A percentile compares a stretch with the other conserved stretches of the same genome.
Evolutionary conservation across 2,113 vertebrate species (phyloP).

Genomic region (Perca schrenkii): DNA sequence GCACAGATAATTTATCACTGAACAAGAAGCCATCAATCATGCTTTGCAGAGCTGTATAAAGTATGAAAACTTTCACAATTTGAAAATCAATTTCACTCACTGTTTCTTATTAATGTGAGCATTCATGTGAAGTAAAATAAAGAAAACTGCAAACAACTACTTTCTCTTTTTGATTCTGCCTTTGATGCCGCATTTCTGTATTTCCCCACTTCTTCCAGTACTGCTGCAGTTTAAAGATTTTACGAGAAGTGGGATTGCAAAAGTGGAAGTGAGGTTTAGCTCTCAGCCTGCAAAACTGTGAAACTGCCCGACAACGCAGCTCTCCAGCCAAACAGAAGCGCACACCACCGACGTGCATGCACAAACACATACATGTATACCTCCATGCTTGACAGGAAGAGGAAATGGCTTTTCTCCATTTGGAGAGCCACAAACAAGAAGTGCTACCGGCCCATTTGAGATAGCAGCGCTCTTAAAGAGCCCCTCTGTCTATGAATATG

Average conservation of each 20-base stretch:
- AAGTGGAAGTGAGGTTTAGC: conserved; percentile 65
- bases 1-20: conserved; percentile 42
- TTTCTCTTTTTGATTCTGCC: conserved; percentile 12
- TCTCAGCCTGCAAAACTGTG: conserved; percentile 54
- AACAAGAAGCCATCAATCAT: conserved; percentile 50
- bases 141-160: conserved; percentile 6
- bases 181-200: conserved; percentile 30
- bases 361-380: conserved; percentile 53
- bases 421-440: conserved; percentile 81
- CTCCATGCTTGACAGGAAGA: conserved; percentile 78
- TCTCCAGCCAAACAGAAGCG: conserved; percentile 54
- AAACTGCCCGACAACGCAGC: conserved; percentile 60
- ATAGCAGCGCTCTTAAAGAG: conserved; percentile 75
- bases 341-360: conserved; percentile 33
- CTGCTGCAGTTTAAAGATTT: conserved; percentile 42
- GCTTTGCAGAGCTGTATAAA: conserved; percentile 21
- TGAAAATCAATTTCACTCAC: conserved; percentile 16
- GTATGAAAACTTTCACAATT: conserved; percentile 17
- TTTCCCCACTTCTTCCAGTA: conserved; percentile 15
- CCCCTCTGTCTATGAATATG: conserved; percentile 82
- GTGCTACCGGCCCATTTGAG: conserved; percentile 77
- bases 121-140: not conserved
- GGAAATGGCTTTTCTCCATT: conserved; percentile 82
- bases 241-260: conserved; percentile 60
- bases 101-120: conserved; percentile 25